Evolutionary conservation across 2,888 invertebrate genomes (phyloP).

Genomic region (Lampropteryx suffumata): DNA sequence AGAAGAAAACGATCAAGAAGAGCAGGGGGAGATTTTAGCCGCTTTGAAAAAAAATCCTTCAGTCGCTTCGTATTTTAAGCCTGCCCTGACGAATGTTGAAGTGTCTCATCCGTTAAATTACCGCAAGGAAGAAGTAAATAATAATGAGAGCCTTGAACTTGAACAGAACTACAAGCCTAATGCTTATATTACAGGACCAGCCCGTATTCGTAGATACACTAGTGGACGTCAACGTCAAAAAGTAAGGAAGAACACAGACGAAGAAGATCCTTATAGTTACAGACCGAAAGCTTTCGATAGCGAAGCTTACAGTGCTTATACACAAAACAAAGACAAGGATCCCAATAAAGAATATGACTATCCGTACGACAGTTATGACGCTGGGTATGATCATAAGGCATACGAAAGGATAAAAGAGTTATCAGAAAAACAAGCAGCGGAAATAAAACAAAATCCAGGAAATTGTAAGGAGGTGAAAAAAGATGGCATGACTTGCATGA

Average conservation of each 20-base stretch:
- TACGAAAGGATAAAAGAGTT: slow-evolving; percentile 83
- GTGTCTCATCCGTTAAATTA: slow-evolving; percentile 70
- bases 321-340: slow-evolving; percentile 66
- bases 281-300: slow-evolving; percentile 79
- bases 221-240: slow-evolving; percentile 70
- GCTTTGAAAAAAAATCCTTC: slow-evolving; percentile 73
- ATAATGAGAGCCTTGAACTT: slow-evolving; percentile 53
- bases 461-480: slow-evolving; percentile 85
- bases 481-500: slow-evolving; percentile 86
- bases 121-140: slow-evolving; percentile 63
- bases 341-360: slow-evolving; percentile 72
- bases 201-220: slow-evolving; percentile 76
- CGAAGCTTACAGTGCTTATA: slow-evolving; percentile 71
- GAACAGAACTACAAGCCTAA: slow-evolving; percentile 75
- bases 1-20: slow-evolving; percentile 67
- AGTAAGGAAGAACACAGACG: slow-evolving; percentile 60
- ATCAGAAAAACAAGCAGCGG: slow-evolving; percentile 84
- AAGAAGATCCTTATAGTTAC: slow-evolving; percentile 79
- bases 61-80: slow-evolving; percentile 73
- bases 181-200: slow-evolving; percentile 75
- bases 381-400: slow-evolving; percentile 78
- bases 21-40: slow-evolving; percentile 60
- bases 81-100: slow-evolving; percentile 69
- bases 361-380: slow-evolving; percentile 73
- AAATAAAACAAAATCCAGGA: slow-evolving; percentile 83